Evolutionary conservation across 2,888 invertebrate genomes (phyloP).

Genomic region (Campaea margaritaria): DNA sequence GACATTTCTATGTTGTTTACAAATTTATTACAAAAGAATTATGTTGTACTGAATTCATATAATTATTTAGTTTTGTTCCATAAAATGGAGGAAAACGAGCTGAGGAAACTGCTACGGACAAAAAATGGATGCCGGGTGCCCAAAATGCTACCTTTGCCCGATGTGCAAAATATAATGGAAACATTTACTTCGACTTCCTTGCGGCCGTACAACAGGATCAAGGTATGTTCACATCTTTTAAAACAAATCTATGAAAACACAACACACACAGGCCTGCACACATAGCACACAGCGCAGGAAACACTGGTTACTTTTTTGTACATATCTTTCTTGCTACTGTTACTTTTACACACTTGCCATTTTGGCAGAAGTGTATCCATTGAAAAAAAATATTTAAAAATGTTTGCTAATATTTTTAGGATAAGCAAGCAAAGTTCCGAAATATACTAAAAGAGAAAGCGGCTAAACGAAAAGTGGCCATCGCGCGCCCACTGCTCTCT

Average conservation of each 20-base stretch:
- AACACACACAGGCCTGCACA: too few species aligned
- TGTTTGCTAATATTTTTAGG: conserved; percentile 61
- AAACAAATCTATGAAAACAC: too few species aligned
- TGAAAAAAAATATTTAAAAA: too few species aligned
- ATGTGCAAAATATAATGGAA: conserved; percentile 65
- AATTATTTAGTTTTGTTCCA: too few species aligned
- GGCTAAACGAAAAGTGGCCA: conserved; percentile 65
- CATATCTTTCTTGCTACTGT: too few species aligned
- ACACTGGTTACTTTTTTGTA: too few species aligned
- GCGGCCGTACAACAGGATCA: conserved; percentile 76
- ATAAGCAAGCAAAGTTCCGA: conserved; percentile 71
- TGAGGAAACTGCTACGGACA: conserved; percentile 72
- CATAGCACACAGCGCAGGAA: too few species aligned
- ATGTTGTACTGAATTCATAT: too few species aligned
- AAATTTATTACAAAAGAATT: too few species aligned
- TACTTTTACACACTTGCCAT: too few species aligned
- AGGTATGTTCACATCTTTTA: conserved; percentile 55
- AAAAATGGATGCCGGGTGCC: conserved; percentile 79
- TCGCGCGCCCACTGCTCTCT: conserved; percentile 61
- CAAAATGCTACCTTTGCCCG: conserved; percentile 70
- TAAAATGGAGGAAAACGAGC: conserved; percentile 74
- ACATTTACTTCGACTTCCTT: conserved; percentile 70
- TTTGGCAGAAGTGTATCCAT: too few species aligned
- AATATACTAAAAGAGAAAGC: conserved; percentile 75
- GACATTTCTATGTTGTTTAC: too few species aligned